Evolutionary conservation across 2,888 invertebrate species (phyloP), one percentile per base, ranked within the genome.

Genomic region (Frankliniella intonsa): DNA sequence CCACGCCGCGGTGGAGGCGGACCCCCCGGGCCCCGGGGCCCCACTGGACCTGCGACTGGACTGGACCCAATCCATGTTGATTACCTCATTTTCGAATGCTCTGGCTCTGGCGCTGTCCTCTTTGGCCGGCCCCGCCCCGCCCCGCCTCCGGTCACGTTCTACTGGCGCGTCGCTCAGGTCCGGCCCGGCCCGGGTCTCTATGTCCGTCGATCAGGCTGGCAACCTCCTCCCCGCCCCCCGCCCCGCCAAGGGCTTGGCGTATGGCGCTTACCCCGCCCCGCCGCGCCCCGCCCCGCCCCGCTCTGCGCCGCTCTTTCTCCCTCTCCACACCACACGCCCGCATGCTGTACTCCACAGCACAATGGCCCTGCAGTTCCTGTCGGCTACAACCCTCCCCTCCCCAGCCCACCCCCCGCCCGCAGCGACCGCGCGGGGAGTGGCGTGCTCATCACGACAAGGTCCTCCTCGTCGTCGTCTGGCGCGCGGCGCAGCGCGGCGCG

Each of bases 21-120:
- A 38, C 38, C 55, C 55, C 14, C 55, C 3, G 55, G 55, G 55
- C 55, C 3, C 14, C 55, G 55, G 55, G 51, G 51, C 51, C 51
- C 10, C 51, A 51, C 51, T 14, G 55, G 55, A 55, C 55, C 14
- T 5, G 55, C 17, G 17, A 12, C 25, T 25, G 25, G 69, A 14
- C 25, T 2, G 69, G 69, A 76, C 69, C 69, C 69, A 76, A 76
- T 76, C 69, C 25, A 76, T 76, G 69, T 12, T 76, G 69, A 76
- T 76, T 76, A 25, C 69, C 69, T 76, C 69, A 76, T 76, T 76
- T 76, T 76, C 69, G 69, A 76, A 76, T 25, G 69, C 12, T 25
- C 69, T 22, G 69, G 22, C 65, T n/a, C 25, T 22, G 17, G 25
- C 25, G 22, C 69, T 12, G 69, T n/a, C 69, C 25, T 22, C 69